Percentiles rank a stretch among this genome's conserved stretches.
Conservation (phyloP, 2,888 invertebrate species). For the Chrysomela aeneicollis region DNA sequence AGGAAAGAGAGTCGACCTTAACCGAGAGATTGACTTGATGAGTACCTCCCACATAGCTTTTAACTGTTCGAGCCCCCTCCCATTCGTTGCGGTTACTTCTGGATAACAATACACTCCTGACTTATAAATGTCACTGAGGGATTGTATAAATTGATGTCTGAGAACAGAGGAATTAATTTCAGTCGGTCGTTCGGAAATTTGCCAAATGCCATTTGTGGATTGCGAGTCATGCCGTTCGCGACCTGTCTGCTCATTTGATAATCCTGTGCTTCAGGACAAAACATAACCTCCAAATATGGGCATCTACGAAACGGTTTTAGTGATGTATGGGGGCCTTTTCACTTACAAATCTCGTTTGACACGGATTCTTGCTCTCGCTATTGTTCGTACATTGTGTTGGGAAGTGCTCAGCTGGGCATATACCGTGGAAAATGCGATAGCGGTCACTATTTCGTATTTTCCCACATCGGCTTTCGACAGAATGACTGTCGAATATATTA, state of each 20-base stretch:
- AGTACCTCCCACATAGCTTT: slow-evolving; percentile 59
- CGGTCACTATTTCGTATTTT: neutral
- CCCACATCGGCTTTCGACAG: too few species aligned
- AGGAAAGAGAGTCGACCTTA: slow-evolving; percentile 47
- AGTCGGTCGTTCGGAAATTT: slow-evolving; percentile 60
- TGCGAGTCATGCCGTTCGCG: slow-evolving; percentile 45
- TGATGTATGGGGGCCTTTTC: slow-evolving; percentile 39
- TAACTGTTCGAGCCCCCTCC: slow-evolving; percentile 58
- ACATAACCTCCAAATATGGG: slow-evolving; percentile 50
- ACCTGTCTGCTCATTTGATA: slow-evolving; percentile 49
- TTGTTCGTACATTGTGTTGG: neutral
- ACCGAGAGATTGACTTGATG: slow-evolving; percentile 58
- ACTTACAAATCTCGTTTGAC: slow-evolving; percentile 27
- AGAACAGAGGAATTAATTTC: slow-evolving; percentile 61
- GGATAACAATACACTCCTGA: slow-evolving; percentile 61
- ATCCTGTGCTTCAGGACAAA: slow-evolving; percentile 48
- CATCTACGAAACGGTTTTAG: slow-evolving; percentile 47
- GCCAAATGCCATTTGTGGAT: slow-evolving; percentile 58
- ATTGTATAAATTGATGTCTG: slow-evolving; percentile 61
- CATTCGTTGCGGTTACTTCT: slow-evolving; percentile 58
- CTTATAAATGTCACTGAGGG: slow-evolving; percentile 62
- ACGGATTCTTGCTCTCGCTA: slow-evolving; percentile 10
- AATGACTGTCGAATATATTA: too few species aligned
- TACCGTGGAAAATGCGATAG: neutral
- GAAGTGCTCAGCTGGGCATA: neutral